Evolutionary conservation across 2,113 vertebrate genomes (phyloP).

Genomic region (Gymnobelideus leadbeateri): DNA sequence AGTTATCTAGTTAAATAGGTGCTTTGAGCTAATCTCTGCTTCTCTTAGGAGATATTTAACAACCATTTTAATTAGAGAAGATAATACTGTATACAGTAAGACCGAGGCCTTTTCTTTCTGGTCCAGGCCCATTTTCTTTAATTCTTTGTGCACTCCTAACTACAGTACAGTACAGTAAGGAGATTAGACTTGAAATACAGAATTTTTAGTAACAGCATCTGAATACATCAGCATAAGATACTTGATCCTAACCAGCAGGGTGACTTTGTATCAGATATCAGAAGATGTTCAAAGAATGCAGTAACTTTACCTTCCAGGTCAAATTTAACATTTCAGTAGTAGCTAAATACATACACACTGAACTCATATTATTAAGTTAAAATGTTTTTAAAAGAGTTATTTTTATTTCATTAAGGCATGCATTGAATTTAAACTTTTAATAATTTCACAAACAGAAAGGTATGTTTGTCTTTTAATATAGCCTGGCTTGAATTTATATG

Average conservation of each 20-base stretch:
- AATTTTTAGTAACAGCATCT: neutral
- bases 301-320: slow-evolving; percentile 38
- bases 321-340: slow-evolving; percentile 48
- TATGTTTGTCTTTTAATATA: slow-evolving; percentile 75
- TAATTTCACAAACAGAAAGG: slow-evolving; percentile 75
- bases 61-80: slow-evolving; percentile 47
- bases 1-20: slow-evolving; percentile 48
- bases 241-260: neutral
- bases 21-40: slow-evolving; percentile 48
- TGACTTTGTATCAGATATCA: neutral
- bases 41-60: slow-evolving; percentile 4
- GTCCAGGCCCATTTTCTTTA: slow-evolving; percentile 36
- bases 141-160: slow-evolving; percentile 37
- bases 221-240: neutral
- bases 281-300: slow-evolving; percentile 35
- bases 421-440: slow-evolving; percentile 71
- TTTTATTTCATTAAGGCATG: slow-evolving; percentile 76
- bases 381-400: slow-evolving; percentile 30
- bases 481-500: slow-evolving; percentile 64
- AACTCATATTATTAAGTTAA: slow-evolving; percentile 50
- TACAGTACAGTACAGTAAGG: slow-evolving; percentile 15
- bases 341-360: slow-evolving; percentile 64
- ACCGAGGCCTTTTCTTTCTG: slow-evolving; percentile 30
- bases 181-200: slow-evolving; percentile 23
- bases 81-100: neutral